A percentile compares a stretch with the other conserved stretches of the same genome.
Evolutionary conservation across 2,113 vertebrate species (phyloP).

Genomic region (Cephalopholis sonnerati): DNA sequence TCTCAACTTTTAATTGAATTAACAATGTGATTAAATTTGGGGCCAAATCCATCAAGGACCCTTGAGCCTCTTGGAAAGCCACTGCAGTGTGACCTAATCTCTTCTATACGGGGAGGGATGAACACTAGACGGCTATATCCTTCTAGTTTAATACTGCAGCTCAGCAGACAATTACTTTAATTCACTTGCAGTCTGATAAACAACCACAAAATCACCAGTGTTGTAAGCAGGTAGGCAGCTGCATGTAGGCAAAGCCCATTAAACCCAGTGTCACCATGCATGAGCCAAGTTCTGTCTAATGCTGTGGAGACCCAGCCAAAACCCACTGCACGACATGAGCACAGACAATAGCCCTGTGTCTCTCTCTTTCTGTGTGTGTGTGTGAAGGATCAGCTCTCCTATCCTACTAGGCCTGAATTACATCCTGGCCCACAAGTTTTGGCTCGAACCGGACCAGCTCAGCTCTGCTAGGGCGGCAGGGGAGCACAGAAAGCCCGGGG

Average conservation of each 20-base stretch:
- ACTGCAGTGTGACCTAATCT: neutral
- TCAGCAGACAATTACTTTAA: neutral
- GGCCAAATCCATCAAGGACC: neutral
- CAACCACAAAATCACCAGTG: neutral
- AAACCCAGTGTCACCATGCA: constrained; percentile 33
- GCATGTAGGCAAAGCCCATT: constrained; percentile 48
- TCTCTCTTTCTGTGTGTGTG: neutral
- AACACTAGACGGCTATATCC: neutral
- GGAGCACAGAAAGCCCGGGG: constrained; percentile 13
- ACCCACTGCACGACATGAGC: constrained; percentile 59
- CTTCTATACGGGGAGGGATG: neutral
- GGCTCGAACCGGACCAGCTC: constrained; percentile 16
- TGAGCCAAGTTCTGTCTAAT: constrained; percentile 39
- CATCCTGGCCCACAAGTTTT: constrained; percentile 54
- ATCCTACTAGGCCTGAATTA: constrained; percentile 51
- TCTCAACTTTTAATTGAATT: neutral
- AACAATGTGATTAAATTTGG: neutral
- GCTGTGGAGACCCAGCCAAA: constrained; percentile 34
- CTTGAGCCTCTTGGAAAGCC: neutral
- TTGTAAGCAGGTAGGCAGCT: constrained; percentile 39
- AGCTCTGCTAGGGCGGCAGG: constrained; percentile 13
- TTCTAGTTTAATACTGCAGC: neutral
- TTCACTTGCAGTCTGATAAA: neutral
- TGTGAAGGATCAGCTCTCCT: constrained; percentile 22
- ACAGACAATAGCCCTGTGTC: constrained; percentile 68